Evolutionary conservation across 2,797 vertebrate genomes (phyloP).

Genomic region (Hippocampus kuda): DNA sequence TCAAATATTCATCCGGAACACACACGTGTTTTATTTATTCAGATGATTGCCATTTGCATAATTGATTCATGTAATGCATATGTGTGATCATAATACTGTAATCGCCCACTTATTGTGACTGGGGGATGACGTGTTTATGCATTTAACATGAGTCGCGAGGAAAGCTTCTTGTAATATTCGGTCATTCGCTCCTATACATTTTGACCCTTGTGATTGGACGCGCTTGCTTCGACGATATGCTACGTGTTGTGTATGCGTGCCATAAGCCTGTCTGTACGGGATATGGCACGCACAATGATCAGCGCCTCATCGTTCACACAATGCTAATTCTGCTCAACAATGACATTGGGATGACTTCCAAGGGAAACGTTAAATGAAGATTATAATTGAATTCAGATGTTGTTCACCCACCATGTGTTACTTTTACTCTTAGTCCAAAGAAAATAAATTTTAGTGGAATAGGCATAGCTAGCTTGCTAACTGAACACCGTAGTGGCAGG

Average conservation of each 20-base stretch:
- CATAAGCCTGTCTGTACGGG: not conserved
- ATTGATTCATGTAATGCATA: slow-evolving; percentile 17
- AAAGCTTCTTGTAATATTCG: slow-evolving; percentile 11
- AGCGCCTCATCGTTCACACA: not conserved
- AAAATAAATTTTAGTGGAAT: no score
- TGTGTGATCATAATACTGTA: slow-evolving; percentile 23
- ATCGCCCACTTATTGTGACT: slow-evolving; percentile 28
- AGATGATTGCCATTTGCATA: slow-evolving; percentile 10
- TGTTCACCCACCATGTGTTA: not conserved
- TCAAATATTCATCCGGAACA: slow-evolving; percentile 3
- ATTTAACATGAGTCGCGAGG: slow-evolving; percentile 19
- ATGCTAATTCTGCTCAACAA: not conserved
- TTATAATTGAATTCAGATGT: not conserved
- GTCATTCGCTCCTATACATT: slow-evolving; percentile 21
- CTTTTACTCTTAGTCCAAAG: no score
- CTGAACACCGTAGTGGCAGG: no score
- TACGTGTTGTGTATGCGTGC: not conserved
- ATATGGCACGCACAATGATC: not conserved
- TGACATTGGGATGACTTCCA: not conserved
- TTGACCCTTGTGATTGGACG: not conserved
- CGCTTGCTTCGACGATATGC: not conserved
- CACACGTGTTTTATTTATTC: slow-evolving; percentile 26
- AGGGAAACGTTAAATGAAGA: not conserved
- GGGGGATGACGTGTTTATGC: slow-evolving; percentile 12
- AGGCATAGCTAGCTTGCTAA: no score